Evolutionary conservation across 2,113 vertebrate species (phyloP).

Genomic region (Mystacornis crossleyi): DNA sequence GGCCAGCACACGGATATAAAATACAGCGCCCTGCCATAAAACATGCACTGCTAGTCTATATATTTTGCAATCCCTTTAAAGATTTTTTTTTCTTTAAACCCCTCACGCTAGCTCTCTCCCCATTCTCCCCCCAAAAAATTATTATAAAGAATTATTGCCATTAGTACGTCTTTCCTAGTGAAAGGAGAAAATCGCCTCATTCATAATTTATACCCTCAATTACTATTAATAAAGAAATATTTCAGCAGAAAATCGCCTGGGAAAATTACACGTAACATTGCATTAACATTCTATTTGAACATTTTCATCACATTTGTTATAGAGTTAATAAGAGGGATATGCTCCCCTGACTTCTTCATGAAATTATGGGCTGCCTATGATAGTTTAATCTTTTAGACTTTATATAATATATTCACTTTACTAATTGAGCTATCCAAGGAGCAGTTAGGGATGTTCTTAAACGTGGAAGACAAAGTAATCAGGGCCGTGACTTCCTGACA

Average conservation of each 20-base stretch:
- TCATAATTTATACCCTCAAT: constrained; percentile 99
- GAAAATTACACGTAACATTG: constrained; percentile 98
- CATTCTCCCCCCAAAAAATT: constrained; percentile 81
- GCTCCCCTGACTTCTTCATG: constrained; percentile 99
- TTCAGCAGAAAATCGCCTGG: constrained; percentile 91
- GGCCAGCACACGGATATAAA: not conserved
- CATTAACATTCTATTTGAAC: constrained; percentile 99
- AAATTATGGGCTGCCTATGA: constrained; percentile 99
- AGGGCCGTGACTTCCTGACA: constrained; percentile 78
- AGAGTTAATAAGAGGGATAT: constrained; percentile 99
- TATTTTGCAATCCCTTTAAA: constrained; percentile 78
- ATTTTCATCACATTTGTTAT: constrained; percentile 99
- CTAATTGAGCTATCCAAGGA: constrained; percentile 95
- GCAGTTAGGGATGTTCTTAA: constrained; percentile 86
- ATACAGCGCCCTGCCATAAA: constrained; percentile 40
- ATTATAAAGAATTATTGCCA: constrained; percentile 98
- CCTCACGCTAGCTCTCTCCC: constrained; percentile 71
- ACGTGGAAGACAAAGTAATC: constrained; percentile 80
- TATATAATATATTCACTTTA: constrained; percentile 97
- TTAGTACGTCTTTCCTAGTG: constrained; percentile 93
- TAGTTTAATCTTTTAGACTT: constrained; percentile 99
- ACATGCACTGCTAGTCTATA: constrained; percentile 51
- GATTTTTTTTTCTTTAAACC: constrained; percentile 58
- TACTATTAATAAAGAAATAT: constrained; percentile 99
- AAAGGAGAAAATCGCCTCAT: constrained; percentile 94